A percentile compares a stretch with the other conserved stretches of the same genome.
These are phyloP conservation scores for Diprion similis DNA, from an alignment of 1,140 invertebrate genomes.

Conservation along the genomic window DNA sequence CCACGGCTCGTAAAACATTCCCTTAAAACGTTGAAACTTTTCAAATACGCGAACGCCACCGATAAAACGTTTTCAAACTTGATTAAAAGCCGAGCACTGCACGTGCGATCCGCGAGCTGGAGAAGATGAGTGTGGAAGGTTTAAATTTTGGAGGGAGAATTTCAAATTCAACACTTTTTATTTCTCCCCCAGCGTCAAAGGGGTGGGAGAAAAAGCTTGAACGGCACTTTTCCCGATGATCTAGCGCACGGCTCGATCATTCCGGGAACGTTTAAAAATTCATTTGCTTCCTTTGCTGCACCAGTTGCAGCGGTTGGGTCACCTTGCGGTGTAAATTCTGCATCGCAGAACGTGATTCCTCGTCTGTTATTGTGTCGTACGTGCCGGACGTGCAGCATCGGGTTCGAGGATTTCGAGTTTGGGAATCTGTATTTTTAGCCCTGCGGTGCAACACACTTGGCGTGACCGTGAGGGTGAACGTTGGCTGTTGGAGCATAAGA, in stretches of 20 bases:
- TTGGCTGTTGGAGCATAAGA: no score
- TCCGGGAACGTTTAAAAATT: no score
- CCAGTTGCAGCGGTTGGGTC: neutral
- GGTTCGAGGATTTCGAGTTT: neutral
- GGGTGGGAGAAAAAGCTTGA: no score
- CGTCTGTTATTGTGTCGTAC: neutral
- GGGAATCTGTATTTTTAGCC: neutral
- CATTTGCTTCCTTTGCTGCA: neutral
- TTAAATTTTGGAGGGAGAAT: no score
- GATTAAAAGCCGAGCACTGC: no score
- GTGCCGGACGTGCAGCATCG: neutral
- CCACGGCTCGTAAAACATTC: slow-evolving; percentile 4
- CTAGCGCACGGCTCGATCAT: no score
- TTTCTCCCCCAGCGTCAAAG: no score
- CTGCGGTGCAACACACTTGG: neutral
- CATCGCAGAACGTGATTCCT: neutral
- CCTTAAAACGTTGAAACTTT: neutral
- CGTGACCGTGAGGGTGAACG: neutral
- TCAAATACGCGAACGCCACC: neutral
- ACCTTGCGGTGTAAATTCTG: neutral
- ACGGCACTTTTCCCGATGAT: no score
- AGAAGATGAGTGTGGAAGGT: no score
- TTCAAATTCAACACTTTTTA: no score
- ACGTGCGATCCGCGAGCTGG: no score
- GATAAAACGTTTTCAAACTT: no score